Percentiles rank a stretch among this genome's conserved stretches.
phyloP scores from a whole-genome alignment of 2,888 invertebrate genomes.

The Phyto melanocephala region DNA sequence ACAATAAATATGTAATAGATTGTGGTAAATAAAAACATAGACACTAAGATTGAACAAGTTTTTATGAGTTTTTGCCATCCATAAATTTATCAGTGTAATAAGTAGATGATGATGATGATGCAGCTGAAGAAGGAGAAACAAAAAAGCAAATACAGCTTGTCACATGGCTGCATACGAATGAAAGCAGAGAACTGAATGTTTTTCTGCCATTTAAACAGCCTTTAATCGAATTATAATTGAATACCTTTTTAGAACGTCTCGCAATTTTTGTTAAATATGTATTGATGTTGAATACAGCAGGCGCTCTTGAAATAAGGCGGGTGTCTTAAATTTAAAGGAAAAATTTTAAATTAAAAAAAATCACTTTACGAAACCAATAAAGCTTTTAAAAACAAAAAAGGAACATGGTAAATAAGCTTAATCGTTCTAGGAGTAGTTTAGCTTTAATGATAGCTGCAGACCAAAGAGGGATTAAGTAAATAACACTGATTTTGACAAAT shows the following conservation, averaged over 20 bases:
- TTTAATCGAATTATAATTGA: conserved; percentile 54
- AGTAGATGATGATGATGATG: neutral
- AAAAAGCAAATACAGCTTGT: conserved; percentile 13
- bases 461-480: no score
- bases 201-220: conserved; percentile 22
- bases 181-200: neutral
- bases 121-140: no score
- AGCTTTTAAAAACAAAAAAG: no score
- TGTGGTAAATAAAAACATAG: neutral
- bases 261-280: neutral
- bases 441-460: no score
- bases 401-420: no score
- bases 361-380: no score
- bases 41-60: conserved; percentile 24
- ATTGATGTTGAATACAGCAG: neutral
- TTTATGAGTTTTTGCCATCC: neutral
- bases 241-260: neutral
- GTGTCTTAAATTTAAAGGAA: no score
- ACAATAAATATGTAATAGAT: neutral
- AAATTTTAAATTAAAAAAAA: no score
- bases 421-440: no score
- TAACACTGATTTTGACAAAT: no score
- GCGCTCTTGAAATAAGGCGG: neutral
- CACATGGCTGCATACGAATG: neutral
- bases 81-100: conserved; percentile 1